phyloP scores from a whole-genome alignment of 2,113 vertebrate genomes.

The Tursiops truncatus region DNA sequence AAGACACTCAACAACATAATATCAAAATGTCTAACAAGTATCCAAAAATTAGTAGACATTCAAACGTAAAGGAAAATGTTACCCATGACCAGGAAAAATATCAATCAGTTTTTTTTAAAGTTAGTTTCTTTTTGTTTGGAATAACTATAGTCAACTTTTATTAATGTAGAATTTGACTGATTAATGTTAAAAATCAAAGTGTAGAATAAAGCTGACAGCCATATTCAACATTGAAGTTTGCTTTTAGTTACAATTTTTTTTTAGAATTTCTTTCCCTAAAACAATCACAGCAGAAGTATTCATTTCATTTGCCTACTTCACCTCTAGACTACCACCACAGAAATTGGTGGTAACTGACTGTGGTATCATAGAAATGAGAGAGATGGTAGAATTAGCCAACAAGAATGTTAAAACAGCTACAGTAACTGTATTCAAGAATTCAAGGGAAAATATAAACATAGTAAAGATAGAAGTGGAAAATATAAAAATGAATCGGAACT shows the following conservation, averaged over 20 bases:
- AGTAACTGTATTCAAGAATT: background rate
- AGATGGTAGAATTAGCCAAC: background rate
- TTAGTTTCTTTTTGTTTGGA: conserved; percentile 39
- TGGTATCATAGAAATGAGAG: background rate
- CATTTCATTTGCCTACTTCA: background rate
- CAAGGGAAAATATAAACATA: background rate
- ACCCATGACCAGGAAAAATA: background rate
- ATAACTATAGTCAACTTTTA: background rate
- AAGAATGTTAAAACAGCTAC: background rate
- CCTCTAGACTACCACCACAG: background rate
- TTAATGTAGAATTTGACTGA: background rate
- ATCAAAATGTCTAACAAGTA: background rate
- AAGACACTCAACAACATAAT: background rate
- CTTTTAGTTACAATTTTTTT: background rate
- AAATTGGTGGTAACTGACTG: background rate
- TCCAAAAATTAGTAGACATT: background rate
- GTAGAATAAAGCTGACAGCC: background rate
- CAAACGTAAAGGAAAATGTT: background rate
- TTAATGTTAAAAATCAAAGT: background rate
- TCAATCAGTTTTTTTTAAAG: background rate
- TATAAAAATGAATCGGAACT: background rate
- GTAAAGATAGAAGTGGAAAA: background rate
- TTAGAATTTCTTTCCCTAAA: background rate
- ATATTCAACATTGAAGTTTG: background rate
- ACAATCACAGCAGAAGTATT: background rate